Evolutionary conservation across 2,888 invertebrate species (phyloP), one percentile per base, ranked within the genome.

Genomic region (Ochropleura leucogaster): DNA sequence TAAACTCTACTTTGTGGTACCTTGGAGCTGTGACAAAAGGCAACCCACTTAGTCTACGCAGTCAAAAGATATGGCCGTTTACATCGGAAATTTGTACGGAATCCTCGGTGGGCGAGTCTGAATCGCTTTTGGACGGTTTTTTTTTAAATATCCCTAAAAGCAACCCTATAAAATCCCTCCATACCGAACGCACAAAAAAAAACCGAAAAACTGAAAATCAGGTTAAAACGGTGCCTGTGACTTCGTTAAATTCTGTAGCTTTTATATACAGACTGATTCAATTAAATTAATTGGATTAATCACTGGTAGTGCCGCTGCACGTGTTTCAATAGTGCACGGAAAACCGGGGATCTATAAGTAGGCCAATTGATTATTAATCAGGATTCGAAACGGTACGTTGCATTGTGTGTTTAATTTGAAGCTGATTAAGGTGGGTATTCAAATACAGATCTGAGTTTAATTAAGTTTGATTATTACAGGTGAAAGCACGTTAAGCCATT

Each of bases 241-340:
- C 64, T 82, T 57, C 59, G 72, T 80, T 70, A 79, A 79, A 77
- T 79, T 74, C 72, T 47, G 70, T 59, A 68, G 74, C 80, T 80
- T 86, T 85, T 80, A 69, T 68, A 69, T n/a, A 82, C 44, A 53
- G 79, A 42, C 64, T 80, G 83, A 84, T 86, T 82, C 77, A 86
- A 88, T 88, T 85, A 86, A 76, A 65, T 68, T 84, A 86, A 89
- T 87, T 84, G 87, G 78, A 84, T 89, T 83, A 79, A 81, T 84
- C 74, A 72, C 55, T 42, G 77, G 69, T 55, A 77, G 71, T 67
- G 68, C 53, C 63, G 68, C 65, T 63, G 47, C 69, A 64, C 79
- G 76, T 80, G 80, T 80, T 80, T 66, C 44, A 68, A n/a, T 42
- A 68, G 75, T 72, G 74, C 65, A 62, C 64, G 72, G 72, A 73